Conservation (phyloP, 2,888 invertebrate genomes). For the Oscheius sp. region DNA sequence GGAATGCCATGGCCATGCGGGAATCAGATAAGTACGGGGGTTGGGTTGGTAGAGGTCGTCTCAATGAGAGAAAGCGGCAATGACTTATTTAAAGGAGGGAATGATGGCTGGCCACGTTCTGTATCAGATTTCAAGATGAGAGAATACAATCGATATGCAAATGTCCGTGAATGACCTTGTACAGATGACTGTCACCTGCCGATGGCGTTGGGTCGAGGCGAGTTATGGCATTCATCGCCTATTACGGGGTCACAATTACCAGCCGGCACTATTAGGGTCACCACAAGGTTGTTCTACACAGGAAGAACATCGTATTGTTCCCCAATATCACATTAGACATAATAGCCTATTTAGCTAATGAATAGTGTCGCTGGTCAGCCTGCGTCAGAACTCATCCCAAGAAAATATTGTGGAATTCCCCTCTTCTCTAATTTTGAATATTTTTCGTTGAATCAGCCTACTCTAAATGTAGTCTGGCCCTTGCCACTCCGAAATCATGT, state of each 20-base stretch:
- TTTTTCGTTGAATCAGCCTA: too few species aligned
- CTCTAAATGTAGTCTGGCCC: too few species aligned
- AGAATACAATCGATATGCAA: constrained; percentile 29
- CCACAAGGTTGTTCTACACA: background rate
- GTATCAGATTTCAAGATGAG: constrained; percentile 21
- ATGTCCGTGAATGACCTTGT: constrained; percentile 30
- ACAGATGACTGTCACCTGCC: constrained; percentile 31
- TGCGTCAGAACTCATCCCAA: too few species aligned
- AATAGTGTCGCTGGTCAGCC: too few species aligned
- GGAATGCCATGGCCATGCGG: constrained; percentile 30
- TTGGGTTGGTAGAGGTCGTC: constrained; percentile 8
- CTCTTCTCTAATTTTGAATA: too few species aligned
- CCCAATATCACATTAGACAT: too few species aligned
- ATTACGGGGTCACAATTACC: constrained; percentile 32
- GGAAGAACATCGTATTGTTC: too few species aligned
- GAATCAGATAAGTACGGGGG: constrained; percentile 30
- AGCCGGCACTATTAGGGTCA: constrained; percentile 15
- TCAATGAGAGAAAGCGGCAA: constrained; percentile 2
- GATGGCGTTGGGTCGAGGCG: constrained; percentile 20
- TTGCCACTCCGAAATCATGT: too few species aligned
- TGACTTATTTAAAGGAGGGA: constrained; percentile 4
- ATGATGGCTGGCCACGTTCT: background rate
- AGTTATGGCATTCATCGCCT: constrained; percentile 25
- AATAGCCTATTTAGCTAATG: too few species aligned
- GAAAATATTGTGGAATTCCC: too few species aligned